A percentile compares a stretch with the other conserved stretches of the same genome.
Evolutionary conservation across 2,113 vertebrate species (phyloP).

Genomic region (Melospiza georgiana): DNA sequence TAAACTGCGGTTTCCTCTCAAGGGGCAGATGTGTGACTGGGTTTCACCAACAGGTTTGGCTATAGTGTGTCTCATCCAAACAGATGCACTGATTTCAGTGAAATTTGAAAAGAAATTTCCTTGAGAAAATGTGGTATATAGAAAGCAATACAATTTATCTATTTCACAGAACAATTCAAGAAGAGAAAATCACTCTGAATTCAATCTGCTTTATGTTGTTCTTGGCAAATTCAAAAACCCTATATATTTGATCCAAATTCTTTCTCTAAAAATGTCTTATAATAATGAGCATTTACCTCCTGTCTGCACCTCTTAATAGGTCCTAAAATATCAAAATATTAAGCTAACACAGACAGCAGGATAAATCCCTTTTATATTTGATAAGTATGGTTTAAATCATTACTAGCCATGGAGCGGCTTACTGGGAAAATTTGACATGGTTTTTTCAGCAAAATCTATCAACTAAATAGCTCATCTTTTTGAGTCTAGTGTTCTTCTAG

Average conservation of each 20-base stretch:
- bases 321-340: constrained; percentile 30
- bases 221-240: background rate
- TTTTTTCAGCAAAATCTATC: background rate
- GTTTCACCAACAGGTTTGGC: background rate
- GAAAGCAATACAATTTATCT: background rate
- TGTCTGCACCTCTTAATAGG: background rate
- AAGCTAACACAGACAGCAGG: background rate
- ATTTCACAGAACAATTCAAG: background rate
- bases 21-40: background rate
- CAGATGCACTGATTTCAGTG: background rate
- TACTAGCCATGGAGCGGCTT: background rate
- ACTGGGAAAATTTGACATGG: background rate
- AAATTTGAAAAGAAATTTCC: background rate
- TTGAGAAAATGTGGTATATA: background rate
- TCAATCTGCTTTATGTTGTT: background rate
- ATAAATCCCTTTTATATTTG: constrained; percentile 2
- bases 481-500: background rate
- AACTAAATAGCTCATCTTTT: background rate
- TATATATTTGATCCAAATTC: background rate
- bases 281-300: background rate
- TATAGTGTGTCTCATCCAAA: background rate
- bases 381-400: background rate
- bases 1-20: background rate
- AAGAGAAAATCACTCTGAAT: background rate
- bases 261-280: background rate